Evolutionary conservation across 2,888 invertebrate species (phyloP).

Genomic region (Lottia scabra): DNA sequence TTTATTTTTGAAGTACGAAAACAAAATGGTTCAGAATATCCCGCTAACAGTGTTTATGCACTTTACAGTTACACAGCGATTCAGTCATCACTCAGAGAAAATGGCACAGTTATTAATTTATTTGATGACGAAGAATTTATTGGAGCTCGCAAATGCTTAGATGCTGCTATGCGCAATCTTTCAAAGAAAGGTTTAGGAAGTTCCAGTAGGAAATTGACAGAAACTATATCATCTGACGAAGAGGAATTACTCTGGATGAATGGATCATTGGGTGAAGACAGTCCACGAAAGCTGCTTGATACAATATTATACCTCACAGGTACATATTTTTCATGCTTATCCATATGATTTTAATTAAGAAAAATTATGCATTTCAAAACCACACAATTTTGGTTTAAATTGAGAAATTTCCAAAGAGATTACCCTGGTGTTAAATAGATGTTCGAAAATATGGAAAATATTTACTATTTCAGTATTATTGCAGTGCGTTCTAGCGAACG

Average conservation of each 20-base stretch:
- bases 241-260: slow-evolving; percentile 1
- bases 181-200: neutral
- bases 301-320: slow-evolving; percentile 7
- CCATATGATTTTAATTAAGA: too few relatives aligned
- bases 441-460: too few relatives aligned
- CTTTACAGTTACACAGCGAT: neutral
- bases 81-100: too few relatives aligned
- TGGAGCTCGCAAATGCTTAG: neutral
- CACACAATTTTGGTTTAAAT: too few relatives aligned
- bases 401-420: too few relatives aligned
- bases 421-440: too few relatives aligned
- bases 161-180: slow-evolving; percentile 2
- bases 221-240: neutral
- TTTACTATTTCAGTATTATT: too few relatives aligned
- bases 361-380: too few relatives aligned
- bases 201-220: neutral
- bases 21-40: slow-evolving; percentile 2
- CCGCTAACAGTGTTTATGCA: neutral
- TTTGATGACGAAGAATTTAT: slow-evolving; percentile 3
- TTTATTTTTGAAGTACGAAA: slow-evolving; percentile 6
- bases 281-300: neutral
- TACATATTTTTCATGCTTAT: neutral
- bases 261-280: slow-evolving; percentile 1
- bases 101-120: too few relatives aligned
- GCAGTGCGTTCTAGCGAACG: too few relatives aligned